Base-by-base conservation (phyloP, 1,140 invertebrate species). In the Kradibia gibbosae region DNA sequence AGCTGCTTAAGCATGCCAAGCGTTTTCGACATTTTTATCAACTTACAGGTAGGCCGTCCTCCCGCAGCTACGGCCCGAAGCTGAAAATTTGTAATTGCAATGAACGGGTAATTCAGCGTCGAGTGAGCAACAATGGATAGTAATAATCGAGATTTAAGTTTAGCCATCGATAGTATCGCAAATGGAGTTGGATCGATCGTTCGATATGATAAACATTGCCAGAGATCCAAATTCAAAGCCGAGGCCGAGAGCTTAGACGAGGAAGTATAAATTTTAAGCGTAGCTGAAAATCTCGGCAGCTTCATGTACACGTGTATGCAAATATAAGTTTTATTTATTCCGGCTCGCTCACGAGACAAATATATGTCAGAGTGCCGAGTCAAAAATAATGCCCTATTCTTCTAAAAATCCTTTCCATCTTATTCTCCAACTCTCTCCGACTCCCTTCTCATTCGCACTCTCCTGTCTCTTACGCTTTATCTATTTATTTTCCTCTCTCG, bases 351-450 rank as follows among this genome's bases (percentile, higher is more conserved):
- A 71, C 22, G 28, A 71, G 42, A 11, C 8, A 25, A 71, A 48
- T 71, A 45, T 36, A 71, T 48, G 13, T 36, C 48, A 0, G 7
- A 71, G 31, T 25, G 31, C 15, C 77, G 42, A 3, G 39, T 76
- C 11, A 71, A 70, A 75, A 70, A 53, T 65, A 76, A 71, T 45
- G 55, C 20, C 3, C 39, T 28, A 22, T 50, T 82, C 25, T 78
- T 75, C 53, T 76, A 39, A 22, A 25, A 13, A 2, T 72, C 15
- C 17, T 3, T 36, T 28, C 28, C 36, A 39, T 67, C 65, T 71
- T 72, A 48, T 28, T 3, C 8, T 28, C 42, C 65, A 39, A 39
- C 73, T 71, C 79, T 79, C 34, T 67, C 17, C n/a, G 11, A 31
- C n/a, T 20, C 28, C 10, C 11, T 62, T 25, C 7, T 57, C n/a